phyloP scores from a whole-genome alignment of 2,888 invertebrate genomes.

The Apoderus coryli region DNA sequence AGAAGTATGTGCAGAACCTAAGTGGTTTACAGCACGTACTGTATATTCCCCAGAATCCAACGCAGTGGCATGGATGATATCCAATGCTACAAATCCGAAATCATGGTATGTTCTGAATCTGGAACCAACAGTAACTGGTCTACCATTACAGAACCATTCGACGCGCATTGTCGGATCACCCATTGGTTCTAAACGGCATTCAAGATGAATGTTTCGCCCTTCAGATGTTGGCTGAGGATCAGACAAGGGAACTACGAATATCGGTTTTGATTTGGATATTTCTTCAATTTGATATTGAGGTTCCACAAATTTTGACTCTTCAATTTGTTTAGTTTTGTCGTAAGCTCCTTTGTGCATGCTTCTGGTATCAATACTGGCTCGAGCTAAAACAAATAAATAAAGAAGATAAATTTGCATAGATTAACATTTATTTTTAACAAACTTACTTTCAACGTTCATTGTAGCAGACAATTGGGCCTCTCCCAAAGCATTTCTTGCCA shows the following conservation, averaged over 20 bases:
- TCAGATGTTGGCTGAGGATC: slow-evolving; percentile 76
- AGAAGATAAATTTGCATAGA: not conserved
- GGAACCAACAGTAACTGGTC: slow-evolving; percentile 75
- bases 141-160: slow-evolving; percentile 92
- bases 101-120: slow-evolving; percentile 92
- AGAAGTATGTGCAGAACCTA: slow-evolving; percentile 84
- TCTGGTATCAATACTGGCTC: slow-evolving; percentile 76
- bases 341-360: slow-evolving; percentile 78
- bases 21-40: slow-evolving; percentile 80
- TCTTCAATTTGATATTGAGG: slow-evolving; percentile 84
- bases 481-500: slow-evolving; percentile 82
- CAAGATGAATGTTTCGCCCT: slow-evolving; percentile 80
- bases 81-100: slow-evolving; percentile 93
- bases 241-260: slow-evolving; percentile 78
- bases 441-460: slow-evolving; percentile 83
- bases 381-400: slow-evolving; percentile 42
- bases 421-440: slow-evolving; percentile 9
- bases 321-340: slow-evolving; percentile 77
- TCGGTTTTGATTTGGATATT: slow-evolving; percentile 87
- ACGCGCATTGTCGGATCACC: slow-evolving; percentile 92
- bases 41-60: slow-evolving; percentile 93
- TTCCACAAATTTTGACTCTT: slow-evolving; percentile 72
- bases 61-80: slow-evolving; percentile 87
- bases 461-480: slow-evolving; percentile 71
- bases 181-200: slow-evolving; percentile 87